Evolutionary conservation across 1,140 invertebrate species (phyloP).

Genomic region (Caenorhabditis remanei): DNA sequence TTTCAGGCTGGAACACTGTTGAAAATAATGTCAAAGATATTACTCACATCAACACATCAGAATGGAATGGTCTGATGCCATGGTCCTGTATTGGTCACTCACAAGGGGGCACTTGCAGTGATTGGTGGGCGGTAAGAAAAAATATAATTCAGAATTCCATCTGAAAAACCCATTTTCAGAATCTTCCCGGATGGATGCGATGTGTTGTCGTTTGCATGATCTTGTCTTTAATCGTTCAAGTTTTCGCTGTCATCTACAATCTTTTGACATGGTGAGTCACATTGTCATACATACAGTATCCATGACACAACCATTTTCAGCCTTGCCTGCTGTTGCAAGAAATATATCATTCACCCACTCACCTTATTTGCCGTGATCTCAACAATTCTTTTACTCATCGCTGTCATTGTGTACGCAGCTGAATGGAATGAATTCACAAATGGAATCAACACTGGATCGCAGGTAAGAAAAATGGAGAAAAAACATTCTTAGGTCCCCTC

Average conservation of each 20-base stretch:
- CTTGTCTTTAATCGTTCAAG: slow-evolving; percentile 37
- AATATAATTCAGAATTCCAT: background rate
- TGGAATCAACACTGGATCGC: background rate
- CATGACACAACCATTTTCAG: slow-evolving; percentile 29
- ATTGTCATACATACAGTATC: background rate
- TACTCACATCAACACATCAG: background rate
- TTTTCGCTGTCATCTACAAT: slow-evolving; percentile 52
- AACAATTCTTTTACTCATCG: slow-evolving; percentile 34
- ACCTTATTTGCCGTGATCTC: slow-evolving; percentile 54
- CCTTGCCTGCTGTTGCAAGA: slow-evolving; percentile 62
- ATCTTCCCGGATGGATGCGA: slow-evolving; percentile 45
- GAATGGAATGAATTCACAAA: background rate
- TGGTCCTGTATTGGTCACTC: slow-evolving; percentile 55
- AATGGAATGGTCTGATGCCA: slow-evolving; percentile 58
- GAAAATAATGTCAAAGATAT: slow-evolving; percentile 19
- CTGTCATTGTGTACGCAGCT: slow-evolving; percentile 53
- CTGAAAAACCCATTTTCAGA: slow-evolving; percentile 11
- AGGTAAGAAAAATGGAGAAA: background rate
- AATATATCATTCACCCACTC: slow-evolving; percentile 62
- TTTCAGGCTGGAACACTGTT: slow-evolving; percentile 37
- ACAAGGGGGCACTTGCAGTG: slow-evolving; percentile 1
- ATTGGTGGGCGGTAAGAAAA: slow-evolving; percentile 60
- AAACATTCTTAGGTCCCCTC: background rate
- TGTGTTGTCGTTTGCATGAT: slow-evolving; percentile 54
- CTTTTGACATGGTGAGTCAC: slow-evolving; percentile 47